Conservation (phyloP, 1,140 invertebrate genomes). For the Procambarus virginalis region DNA sequence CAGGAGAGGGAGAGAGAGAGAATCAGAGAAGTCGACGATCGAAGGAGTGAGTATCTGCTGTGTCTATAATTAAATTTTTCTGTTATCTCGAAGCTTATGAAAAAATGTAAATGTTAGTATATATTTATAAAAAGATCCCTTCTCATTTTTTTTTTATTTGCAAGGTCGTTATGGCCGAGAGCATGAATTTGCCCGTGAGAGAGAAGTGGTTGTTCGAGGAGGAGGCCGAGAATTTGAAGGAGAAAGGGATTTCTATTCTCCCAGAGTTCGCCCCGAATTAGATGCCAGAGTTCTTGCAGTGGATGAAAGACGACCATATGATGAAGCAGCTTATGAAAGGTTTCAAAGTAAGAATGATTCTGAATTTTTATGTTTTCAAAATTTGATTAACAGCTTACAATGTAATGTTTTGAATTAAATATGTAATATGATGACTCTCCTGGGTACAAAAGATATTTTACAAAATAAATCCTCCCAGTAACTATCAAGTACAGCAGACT, state of each 20-base stretch:
- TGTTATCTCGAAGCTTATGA: no score
- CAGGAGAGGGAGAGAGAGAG: conserved; percentile 53
- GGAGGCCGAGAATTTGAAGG: conserved; percentile 44
- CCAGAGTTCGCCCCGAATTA: conserved; percentile 39
- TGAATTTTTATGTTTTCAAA: not conserved
- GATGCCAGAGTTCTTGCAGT: conserved; percentile 51
- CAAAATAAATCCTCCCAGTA: no score
- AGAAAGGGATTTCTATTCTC: conserved; percentile 51
- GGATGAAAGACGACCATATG: conserved; percentile 49
- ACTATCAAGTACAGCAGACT: no score
- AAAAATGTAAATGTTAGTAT: no score
- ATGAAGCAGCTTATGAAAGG: conserved; percentile 53
- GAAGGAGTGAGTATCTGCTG: conserved; percentile 41
- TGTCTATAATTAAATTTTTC: not conserved
- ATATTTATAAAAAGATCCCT: not conserved
- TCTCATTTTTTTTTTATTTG: not conserved
- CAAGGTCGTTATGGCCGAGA: conserved; percentile 51
- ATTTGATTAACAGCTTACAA: no score
- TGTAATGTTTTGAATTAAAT: no score
- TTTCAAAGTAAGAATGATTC: conserved; percentile 36
- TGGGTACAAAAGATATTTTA: no score
- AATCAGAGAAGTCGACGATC: conserved; percentile 53
- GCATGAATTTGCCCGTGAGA: conserved; percentile 53
- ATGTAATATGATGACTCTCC: no score
- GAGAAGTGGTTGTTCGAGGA: conserved; percentile 47